Evolutionary conservation across 1,140 invertebrate genomes (phyloP), one percentile per base, ranked within the genome.

Genomic region (Leptinotarsa undecemlineata): DNA sequence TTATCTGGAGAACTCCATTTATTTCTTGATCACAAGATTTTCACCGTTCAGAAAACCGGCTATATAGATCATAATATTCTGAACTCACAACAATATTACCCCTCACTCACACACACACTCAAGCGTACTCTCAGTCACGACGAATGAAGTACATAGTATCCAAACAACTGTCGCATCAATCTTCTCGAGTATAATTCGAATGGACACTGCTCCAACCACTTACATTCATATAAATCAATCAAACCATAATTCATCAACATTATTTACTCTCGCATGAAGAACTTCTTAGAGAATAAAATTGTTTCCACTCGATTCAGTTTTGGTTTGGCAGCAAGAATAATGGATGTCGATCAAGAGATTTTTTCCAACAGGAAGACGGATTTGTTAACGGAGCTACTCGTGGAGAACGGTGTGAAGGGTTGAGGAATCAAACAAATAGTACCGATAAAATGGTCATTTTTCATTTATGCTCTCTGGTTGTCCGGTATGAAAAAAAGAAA

Each of bases 181-280:
- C 77, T 75, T 78, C 72, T 68, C 20, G 20, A 64, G 42, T 68
- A 71, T 73, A 74, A 78, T 66, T 78, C 62, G 61, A 61, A 48
- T 62, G 77, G 77, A 68, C 73, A 60, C 26, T 51, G 61, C 63
- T 73, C 26, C 72, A 74, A 72, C 77, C 77, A 76, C 77, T 76
- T 76, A 78, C 68, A 78, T 78, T 74, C 75, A 75, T 78, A 78
- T 78, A 78, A 78, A 78, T 78, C 77, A 78, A 78, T 78, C 77
- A 78, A 75, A 74, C 20, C 14, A 66, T 69, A 76, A 78, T 78
- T 78, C 74, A 78, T 78, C 77, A 78, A 78, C 75, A 76, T 78
- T 78, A 78, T 75, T 71, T 73, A 48, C 63, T 72, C 68, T 72
- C 74, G 23, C 20, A 47, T 23, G 48, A 42, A 71, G 57, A 71